Conservation (phyloP, 1,140 invertebrate species). For the Drosophila kohkoa region DNA sequence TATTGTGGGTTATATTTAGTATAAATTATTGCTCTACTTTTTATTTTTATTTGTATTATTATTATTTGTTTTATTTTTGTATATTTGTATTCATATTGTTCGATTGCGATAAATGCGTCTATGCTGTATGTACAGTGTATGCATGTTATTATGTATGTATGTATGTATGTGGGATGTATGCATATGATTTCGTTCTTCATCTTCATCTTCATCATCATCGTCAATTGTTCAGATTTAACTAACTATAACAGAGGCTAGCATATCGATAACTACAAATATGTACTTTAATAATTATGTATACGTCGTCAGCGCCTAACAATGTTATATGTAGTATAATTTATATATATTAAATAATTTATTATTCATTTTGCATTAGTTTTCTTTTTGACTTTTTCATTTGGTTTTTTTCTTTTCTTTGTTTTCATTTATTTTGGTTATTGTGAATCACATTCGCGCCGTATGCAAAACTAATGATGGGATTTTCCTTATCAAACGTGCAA, state of each 20-base stretch:
- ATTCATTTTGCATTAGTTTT: conserved; percentile 43
- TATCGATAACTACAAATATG: conserved; percentile 43
- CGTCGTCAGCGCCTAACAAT: conserved; percentile 43
- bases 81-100: conserved; percentile 34
- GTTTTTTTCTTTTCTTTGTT: conserved; percentile 16
- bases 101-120: conserved; percentile 49
- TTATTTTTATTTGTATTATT: conserved; percentile 50
- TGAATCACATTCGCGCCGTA: conserved; percentile 67
- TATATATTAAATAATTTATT: conserved; percentile 47
- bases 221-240: conserved; percentile 61
- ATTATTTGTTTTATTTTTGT: conserved; percentile 14
- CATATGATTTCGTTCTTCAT: conserved; percentile 18
- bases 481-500: neutral
- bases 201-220: conserved; percentile 2
- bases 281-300: conserved; percentile 40
- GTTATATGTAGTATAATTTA: conserved; percentile 34
- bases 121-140: conserved; percentile 73
- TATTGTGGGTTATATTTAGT: conserved; percentile 34
- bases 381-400: conserved; percentile 23
- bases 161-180: conserved; percentile 37
- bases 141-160: conserved; percentile 23
- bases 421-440: conserved; percentile 25
- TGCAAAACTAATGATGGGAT: conserved; percentile 38
- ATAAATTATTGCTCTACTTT: conserved; percentile 77
- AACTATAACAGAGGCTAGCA: conserved; percentile 75